Percentiles rank a stretch among this genome's conserved stretches.
These are phyloP conservation scores for Halesus radiatus DNA, from an alignment of 1,140 invertebrate genomes.

Conservation along the genomic window DNA sequence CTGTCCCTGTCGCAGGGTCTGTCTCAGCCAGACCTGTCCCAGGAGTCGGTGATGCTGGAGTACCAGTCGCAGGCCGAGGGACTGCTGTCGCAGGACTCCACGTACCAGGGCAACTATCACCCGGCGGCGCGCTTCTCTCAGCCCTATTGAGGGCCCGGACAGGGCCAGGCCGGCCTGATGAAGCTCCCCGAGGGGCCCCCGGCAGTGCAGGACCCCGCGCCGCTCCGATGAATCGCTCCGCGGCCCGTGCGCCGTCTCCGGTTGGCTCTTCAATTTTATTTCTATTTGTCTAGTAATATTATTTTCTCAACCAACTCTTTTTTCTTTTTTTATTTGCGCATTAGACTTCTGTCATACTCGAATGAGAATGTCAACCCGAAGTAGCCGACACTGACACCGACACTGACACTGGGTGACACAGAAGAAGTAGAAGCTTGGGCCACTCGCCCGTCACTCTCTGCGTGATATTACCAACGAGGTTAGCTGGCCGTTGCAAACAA, in stretches of 20 bases:
- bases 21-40: conserved; percentile 86
- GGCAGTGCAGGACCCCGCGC: conserved; percentile 1
- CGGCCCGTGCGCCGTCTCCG: conserved; percentile 2
- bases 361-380: background rate
- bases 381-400: background rate
- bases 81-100: conserved; percentile 94
- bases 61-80: conserved; percentile 96
- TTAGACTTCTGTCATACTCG: conserved; percentile 1
- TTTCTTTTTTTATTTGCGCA: conserved; percentile 24
- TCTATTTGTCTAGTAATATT: conserved; percentile 27
- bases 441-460: background rate
- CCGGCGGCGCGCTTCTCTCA: conserved; percentile 74
- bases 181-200: conserved; percentile 29
- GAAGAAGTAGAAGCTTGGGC: conserved; percentile 17
- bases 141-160: conserved; percentile 70
- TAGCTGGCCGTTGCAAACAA: background rate
- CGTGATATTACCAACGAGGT: background rate
- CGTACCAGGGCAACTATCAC: conserved; percentile 84
- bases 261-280: conserved; percentile 31
- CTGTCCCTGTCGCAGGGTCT: conserved; percentile 80
- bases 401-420: too few relatives aligned
- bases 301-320: conserved; percentile 13
- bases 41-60: conserved; percentile 91
- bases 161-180: conserved; percentile 51
- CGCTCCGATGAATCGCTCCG: conserved; percentile 17